phyloP scores from a whole-genome alignment of 2,888 invertebrate genomes.

The Leptura quadrifasciata region DNA sequence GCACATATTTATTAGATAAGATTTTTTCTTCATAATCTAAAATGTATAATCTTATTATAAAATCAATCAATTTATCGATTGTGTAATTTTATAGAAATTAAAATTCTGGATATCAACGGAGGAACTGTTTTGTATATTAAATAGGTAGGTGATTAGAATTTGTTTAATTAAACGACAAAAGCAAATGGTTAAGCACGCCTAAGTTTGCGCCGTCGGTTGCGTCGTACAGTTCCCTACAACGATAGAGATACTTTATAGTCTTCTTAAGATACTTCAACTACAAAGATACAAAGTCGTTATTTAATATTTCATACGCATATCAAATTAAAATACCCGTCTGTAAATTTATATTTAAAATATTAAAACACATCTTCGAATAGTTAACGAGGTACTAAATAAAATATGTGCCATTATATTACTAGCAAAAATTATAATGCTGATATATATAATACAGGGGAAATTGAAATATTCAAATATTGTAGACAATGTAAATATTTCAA shows the following conservation, averaged over 20 bases:
- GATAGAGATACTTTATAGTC: neutral
- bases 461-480: too few species aligned
- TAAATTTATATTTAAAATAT: slow-evolving; percentile 3
- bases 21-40: neutral
- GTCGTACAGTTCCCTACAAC: slow-evolving; percentile 1
- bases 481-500: too few species aligned
- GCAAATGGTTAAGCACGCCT: slow-evolving; percentile 16
- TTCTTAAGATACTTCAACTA: neutral
- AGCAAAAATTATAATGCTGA: too few species aligned
- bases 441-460: too few species aligned
- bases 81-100: neutral
- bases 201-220: neutral
- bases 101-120: neutral
- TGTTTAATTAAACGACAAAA: slow-evolving; percentile 10
- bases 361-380: neutral
- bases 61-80: neutral
- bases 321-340: neutral
- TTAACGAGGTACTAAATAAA: neutral
- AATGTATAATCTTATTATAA: neutral
- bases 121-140: slow-evolving; percentile 30
- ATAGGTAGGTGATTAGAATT: slow-evolving; percentile 30
- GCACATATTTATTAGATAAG: neutral
- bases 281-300: neutral
- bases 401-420: neutral
- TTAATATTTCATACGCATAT: neutral